A percentile compares a stretch with the other conserved stretches of the same genome.
Evolutionary conservation across 2,888 invertebrate species (phyloP).

Genomic region (Mayetiola destructor): DNA sequence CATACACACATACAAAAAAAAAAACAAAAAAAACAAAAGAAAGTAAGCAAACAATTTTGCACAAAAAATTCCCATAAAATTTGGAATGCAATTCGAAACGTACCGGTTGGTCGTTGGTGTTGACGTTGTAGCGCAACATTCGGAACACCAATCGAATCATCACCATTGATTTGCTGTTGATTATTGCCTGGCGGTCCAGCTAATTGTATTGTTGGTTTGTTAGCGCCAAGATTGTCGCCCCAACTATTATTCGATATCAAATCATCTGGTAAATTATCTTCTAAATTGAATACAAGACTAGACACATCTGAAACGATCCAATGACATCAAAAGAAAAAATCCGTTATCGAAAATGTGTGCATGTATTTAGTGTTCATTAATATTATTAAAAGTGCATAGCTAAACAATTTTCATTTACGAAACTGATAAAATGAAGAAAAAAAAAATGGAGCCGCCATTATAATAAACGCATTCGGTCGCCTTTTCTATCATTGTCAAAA

Average conservation of each 20-base stretch:
- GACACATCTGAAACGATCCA: not conserved
- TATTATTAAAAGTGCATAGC: not conserved
- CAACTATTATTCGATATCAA: slow-evolving; percentile 58
- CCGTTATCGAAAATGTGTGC: not conserved
- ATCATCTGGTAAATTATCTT: slow-evolving; percentile 85
- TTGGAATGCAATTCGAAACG: not conserved
- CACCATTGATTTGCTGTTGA: slow-evolving; percentile 51
- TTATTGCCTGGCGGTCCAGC: slow-evolving; percentile 55
- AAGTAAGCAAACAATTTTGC: too few species aligned
- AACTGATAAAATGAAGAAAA: not conserved
- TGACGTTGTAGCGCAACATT: slow-evolving; percentile 23
- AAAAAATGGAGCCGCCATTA: slow-evolving; percentile 12
- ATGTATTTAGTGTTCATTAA: slow-evolving; percentile 5
- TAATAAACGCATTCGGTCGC: slow-evolving; percentile 1
- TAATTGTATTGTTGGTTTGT: slow-evolving; percentile 69
- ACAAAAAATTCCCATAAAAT: too few species aligned
- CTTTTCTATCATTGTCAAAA: slow-evolving; percentile 3
- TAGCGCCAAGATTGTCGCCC: slow-evolving; percentile 51
- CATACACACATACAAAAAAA: too few species aligned
- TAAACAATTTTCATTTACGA: not conserved
- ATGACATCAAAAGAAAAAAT: not conserved
- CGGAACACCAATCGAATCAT: slow-evolving; percentile 34
- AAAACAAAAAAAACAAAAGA: too few species aligned
- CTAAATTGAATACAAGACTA: slow-evolving; percentile 68
- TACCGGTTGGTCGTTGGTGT: slow-evolving; percentile 6